Base-by-base conservation (phyloP, 2,888 invertebrate genomes). In the Physocephala rufipes region DNA sequence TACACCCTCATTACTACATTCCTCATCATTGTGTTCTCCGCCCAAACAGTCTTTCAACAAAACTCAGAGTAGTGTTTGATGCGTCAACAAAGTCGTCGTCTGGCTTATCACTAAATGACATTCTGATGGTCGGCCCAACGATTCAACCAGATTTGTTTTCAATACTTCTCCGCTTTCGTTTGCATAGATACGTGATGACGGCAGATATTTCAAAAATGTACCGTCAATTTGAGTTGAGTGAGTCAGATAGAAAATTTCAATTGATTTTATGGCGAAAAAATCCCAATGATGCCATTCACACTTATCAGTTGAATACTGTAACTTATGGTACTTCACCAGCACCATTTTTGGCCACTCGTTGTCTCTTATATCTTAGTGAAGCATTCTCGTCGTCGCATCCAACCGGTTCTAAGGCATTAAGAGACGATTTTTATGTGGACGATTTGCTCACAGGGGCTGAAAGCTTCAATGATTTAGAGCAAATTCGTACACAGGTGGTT, bases 361-460 rank as follows among this genome's bases (percentile, higher is more conserved):
- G 71, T 36, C 49, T 71, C 15, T 45, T 45, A 51, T 58, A 66
- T 19, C n/a, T 53, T 26, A 75, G 76, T 19, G 61, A 71, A 0
- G 64, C 72, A 26, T 71, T 76, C 66, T 28, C 53, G 26, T 3
- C 16, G 0, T 67, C 70, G 19, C 75, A 49, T 63, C 76, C 77
- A 9, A 13, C 73, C 19, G 79, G 75, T 9, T 55, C 73, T 28
- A 51, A 53, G 21, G 64, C 70, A 13, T 59, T 78, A 24, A 55
- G 63, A 12, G 70, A 67, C 12, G 73, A 77, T 68, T 76, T 78
- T 67, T 79, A 78, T 55, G 76, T 78, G 13, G 77, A 76, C 58
- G 77, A 76, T 62, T 47, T 78, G 9, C 43, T 78, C 0, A 73
- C 74, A 45, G 73, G 73, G 2, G 73, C 68, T 45, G 15, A 45